Evolutionary conservation across 2,797 vertebrate genomes (phyloP), one percentile per base, ranked within the genome.

Genomic region (Aphelocoma californica): DNA sequence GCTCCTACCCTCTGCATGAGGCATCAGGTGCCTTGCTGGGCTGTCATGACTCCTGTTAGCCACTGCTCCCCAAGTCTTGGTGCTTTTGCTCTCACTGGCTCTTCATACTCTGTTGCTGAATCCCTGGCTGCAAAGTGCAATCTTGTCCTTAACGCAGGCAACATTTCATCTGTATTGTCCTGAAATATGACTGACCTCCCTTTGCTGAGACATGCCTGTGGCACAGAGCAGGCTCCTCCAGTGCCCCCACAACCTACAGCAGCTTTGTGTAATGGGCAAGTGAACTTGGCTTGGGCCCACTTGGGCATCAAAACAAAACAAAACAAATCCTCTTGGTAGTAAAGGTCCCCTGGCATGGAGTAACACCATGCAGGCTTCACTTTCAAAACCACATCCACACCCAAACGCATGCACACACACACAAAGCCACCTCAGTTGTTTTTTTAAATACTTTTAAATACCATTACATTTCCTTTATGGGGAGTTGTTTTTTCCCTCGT

Each of bases 351-450:
- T 44, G 51, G 40, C 40, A 66, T 6, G 53, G 56, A 82, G 40
- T 47, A 80, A 73, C n/a, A 44, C 8, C 1, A 2, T 0, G 0
- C 23, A 44, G 11, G 47, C 58, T 85, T 69, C 2, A 3, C n/a
- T 83, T 84, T 60, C 56, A 60, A 57, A 48, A 50, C 32, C 32
- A 53, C 0, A 2, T 54, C 65, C 4, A 0, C 80, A 73, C 84
- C 54, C 81, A 79, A 32, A 48, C 2, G 5, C n/a, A 12, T 25
- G 56, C 1, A 1, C 31, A 4, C 3, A 2, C 45, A 12, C 29
- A 69, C 44, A 48, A 18, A 80, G 8, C 40, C 24, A 31, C 34
- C 71, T 60, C 50, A 32, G 17, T 11, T 60, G 32, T 56, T 91
- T 31, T 62, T 88, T 83, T 66, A 88, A 69, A 48, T 36, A 42